phyloP scores from a whole-genome alignment of 2,797 vertebrate species.

The Ctenosaura bakeri region DNA sequence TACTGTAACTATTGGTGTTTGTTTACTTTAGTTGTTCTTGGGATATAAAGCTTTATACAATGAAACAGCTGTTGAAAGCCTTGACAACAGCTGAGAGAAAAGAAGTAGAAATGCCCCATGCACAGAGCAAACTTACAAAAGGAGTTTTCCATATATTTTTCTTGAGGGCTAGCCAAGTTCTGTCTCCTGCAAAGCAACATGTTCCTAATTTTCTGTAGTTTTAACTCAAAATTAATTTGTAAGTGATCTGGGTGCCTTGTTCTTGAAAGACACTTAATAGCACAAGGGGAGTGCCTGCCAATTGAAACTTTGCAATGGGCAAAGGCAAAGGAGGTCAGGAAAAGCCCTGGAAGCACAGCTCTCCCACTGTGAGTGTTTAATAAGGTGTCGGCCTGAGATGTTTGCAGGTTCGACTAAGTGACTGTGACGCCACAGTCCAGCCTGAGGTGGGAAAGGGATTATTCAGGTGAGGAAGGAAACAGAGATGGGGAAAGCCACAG shows the following conservation, averaged over 20 bases:
- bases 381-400: constrained; percentile 71
- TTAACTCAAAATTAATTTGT: constrained; percentile 78
- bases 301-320: constrained; percentile 69
- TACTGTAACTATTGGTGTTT: constrained; percentile 2
- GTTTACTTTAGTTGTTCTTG: constrained; percentile 30
- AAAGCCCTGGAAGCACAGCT: constrained; percentile 74
- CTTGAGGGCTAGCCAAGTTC: constrained; percentile 72
- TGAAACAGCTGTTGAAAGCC: constrained; percentile 33
- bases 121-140: constrained; percentile 32
- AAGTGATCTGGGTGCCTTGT: constrained; percentile 75
- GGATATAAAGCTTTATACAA: background rate
- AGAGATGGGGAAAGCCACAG: background rate
- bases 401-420: constrained; percentile 67
- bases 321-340: constrained; percentile 67
- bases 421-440: constrained; percentile 66
- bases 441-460: constrained; percentile 7
- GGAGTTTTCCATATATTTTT: constrained; percentile 71
- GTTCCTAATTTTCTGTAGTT: constrained; percentile 76
- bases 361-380: constrained; percentile 75
- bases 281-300: constrained; percentile 64
- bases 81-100: constrained; percentile 33
- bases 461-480: background rate
- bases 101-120: constrained; percentile 21
- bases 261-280: constrained; percentile 71
- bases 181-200: constrained; percentile 75